phyloP scores from a whole-genome alignment of 2,888 invertebrate species.

The Hedya salicella region DNA sequence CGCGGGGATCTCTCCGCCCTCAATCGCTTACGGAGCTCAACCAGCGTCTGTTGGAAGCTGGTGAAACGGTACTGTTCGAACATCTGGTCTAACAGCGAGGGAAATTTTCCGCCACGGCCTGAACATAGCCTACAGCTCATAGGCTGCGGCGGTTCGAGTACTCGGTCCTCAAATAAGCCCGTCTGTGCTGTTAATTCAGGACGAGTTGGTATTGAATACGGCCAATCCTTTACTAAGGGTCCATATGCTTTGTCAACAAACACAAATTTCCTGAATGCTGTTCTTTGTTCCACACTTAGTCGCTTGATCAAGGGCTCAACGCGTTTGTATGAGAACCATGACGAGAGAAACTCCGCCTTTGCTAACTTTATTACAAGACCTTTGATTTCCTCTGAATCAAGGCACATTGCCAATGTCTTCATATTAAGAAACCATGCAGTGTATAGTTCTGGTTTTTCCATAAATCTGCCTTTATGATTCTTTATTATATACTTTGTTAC shows the following conservation, averaged over 20 bases:
- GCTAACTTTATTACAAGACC: constrained; percentile 58
- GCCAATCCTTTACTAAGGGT: constrained; percentile 53
- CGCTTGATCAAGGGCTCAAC: constrained; percentile 63
- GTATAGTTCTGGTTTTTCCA: constrained; percentile 62
- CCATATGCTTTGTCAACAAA: constrained; percentile 62
- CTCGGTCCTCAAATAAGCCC: constrained; percentile 43
- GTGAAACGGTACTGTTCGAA: constrained; percentile 66
- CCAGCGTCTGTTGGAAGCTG: constrained; percentile 62
- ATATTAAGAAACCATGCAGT: constrained; percentile 57
- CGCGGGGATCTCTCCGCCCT: constrained; percentile 56
- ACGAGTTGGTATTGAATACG: constrained; percentile 51
- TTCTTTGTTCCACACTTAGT: constrained; percentile 53
- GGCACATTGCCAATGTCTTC: constrained; percentile 55
- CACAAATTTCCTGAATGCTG: constrained; percentile 59
- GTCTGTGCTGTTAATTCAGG: constrained; percentile 34
- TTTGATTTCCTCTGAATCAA: constrained; percentile 59
- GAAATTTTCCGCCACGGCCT: background rate
- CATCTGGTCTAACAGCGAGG: constrained; percentile 56
- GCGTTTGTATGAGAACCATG: constrained; percentile 59
- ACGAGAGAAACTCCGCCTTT: constrained; percentile 56
- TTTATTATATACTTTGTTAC: constrained; percentile 59
- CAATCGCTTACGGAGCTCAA: constrained; percentile 60
- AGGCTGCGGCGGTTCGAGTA: background rate
- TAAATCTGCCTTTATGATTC: constrained; percentile 57
- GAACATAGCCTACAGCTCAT: background rate